These are phyloP conservation scores for Catocala nupta DNA, from an alignment of 2,888 invertebrate genomes.

Conservation along the genomic window DNA sequence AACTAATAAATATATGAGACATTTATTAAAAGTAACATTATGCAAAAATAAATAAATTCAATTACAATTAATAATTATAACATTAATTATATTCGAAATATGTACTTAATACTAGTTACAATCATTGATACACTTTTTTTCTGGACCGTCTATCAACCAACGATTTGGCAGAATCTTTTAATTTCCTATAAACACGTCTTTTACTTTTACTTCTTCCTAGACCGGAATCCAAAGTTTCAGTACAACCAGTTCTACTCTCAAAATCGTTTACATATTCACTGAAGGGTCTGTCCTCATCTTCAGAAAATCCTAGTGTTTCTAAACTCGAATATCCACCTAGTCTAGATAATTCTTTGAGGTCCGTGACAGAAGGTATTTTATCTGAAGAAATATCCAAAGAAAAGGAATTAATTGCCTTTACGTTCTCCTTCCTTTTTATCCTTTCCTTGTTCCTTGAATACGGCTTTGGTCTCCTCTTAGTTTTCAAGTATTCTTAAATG, in stretches of 20 bases:
- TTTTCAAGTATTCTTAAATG: constrained; percentile 66
- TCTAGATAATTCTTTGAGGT: constrained; percentile 34
- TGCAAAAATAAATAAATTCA: too few relatives aligned
- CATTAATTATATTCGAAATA: constrained; percentile 3
- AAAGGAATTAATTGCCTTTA: constrained; percentile 60
- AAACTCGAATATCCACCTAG: constrained; percentile 25
- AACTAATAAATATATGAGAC: not conserved
- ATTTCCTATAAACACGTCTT: constrained; percentile 36
- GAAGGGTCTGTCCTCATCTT: constrained; percentile 24
- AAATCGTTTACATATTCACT: constrained; percentile 25
- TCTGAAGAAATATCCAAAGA: constrained; percentile 60
- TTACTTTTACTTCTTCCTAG: constrained; percentile 31
- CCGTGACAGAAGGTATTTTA: constrained; percentile 50
- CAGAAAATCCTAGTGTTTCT: constrained; percentile 30
- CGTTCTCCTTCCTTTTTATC: constrained; percentile 36
- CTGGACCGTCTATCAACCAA: constrained; percentile 45
- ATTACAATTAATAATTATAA: not conserved
- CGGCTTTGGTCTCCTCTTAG: constrained; percentile 52
- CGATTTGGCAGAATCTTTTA: constrained; percentile 44
- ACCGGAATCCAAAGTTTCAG: constrained; percentile 38
- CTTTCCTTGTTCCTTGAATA: constrained; percentile 50
- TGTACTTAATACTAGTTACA: not conserved
- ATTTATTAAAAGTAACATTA: not conserved
- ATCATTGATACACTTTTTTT: constrained; percentile 2
- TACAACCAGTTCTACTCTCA: constrained; percentile 18